Conservation (phyloP, 2,113 vertebrate genomes). For the Oncorhynchus keta region DNA sequence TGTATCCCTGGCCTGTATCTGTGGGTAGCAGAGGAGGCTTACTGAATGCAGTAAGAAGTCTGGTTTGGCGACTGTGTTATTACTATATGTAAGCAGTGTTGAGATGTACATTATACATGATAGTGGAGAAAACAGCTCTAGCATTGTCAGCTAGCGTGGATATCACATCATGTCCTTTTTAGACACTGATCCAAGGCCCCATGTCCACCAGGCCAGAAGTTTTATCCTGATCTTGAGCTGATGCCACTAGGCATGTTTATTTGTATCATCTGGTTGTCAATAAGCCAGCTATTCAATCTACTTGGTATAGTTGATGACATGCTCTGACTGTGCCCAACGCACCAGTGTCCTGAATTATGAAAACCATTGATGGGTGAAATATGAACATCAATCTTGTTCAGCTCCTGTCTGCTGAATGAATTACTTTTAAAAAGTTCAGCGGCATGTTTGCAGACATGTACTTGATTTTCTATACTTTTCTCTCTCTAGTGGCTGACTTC, state of each 20-base stretch:
- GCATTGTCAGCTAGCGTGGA: background rate
- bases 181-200: background rate
- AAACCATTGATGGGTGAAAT: conserved; percentile 66
- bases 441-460: conserved; percentile 47
- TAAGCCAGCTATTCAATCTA: conserved; percentile 36
- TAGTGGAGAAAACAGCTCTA: background rate
- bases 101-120: background rate
- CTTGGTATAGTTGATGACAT: conserved; percentile 47
- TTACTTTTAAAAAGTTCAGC: conserved; percentile 49
- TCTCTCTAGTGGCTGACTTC: conserved; percentile 7
- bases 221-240: conserved; percentile 12
- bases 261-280: conserved; percentile 40
- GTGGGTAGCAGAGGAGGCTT: background rate
- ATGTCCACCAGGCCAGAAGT: background rate
- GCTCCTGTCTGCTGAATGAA: conserved; percentile 59
- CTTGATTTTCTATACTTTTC: conserved; percentile 11
- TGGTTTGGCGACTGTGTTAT: background rate
- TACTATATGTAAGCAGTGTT: too few species aligned
- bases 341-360: conserved; percentile 54
- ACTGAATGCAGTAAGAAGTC: background rate
- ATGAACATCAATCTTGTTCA: conserved; percentile 66
- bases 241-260: conserved; percentile 8
- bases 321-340: conserved; percentile 47
- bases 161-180: background rate
- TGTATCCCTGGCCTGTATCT: background rate